phyloP scores from a whole-genome alignment of 64 coral and sea anemone species.

The Actinia tenebrosa region DNA sequence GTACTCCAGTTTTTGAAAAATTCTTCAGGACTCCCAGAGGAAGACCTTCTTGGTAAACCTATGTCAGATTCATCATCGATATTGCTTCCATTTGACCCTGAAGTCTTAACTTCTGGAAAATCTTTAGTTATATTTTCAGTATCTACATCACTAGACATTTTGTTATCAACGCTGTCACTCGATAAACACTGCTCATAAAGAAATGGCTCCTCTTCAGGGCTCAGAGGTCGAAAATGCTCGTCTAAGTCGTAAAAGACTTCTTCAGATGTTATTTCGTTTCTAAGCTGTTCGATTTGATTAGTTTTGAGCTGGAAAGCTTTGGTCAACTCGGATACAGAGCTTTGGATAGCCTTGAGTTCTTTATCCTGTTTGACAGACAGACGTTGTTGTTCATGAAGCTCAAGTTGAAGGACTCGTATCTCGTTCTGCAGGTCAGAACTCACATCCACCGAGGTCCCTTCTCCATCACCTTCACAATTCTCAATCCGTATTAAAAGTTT shows the following conservation, averaged over 20 bases:
- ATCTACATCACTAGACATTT: background rate
- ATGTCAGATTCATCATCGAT: background rate
- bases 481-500: background rate
- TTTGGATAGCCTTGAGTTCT: background rate
- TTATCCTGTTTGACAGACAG: background rate
- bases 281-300: background rate
- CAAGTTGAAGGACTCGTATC: background rate
- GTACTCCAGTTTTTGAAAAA: background rate
- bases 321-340: background rate
- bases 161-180: background rate
- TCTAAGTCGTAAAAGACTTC: background rate
- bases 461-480: background rate
- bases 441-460: background rate
- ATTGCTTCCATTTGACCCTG: background rate
- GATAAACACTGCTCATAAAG: background rate
- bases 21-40: background rate
- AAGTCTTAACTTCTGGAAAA: background rate
- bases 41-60: background rate
- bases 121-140: background rate
- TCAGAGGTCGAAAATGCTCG: background rate
- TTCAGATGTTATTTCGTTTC: background rate
- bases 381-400: background rate
- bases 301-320: background rate
- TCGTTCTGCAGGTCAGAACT: background rate
- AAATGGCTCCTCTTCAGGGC: background rate